These are phyloP conservation scores for Chinchilla lanigera DNA, from an alignment of 2,113 vertebrate species.

Conservation along the genomic window DNA sequence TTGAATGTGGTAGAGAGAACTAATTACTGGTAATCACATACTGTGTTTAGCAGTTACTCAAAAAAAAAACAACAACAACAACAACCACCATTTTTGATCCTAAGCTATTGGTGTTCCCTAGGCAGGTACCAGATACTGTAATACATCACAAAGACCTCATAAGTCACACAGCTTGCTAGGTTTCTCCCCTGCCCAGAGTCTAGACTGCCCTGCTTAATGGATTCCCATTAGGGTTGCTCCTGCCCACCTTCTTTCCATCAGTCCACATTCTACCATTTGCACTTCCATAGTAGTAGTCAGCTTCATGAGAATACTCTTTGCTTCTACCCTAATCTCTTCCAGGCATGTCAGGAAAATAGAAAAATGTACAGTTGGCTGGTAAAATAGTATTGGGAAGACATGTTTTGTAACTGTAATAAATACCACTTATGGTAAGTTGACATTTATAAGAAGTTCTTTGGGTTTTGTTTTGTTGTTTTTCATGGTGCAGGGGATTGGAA, in stretches of 20 bases:
- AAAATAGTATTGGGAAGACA: neutral
- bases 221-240: slow-evolving; percentile 59
- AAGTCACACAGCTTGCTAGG: slow-evolving; percentile 60
- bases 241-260: slow-evolving; percentile 41
- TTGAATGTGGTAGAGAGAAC: neutral
- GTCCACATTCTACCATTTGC: neutral
- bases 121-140: neutral
- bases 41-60: neutral
- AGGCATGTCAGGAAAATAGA: slow-evolving; percentile 57
- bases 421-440: neutral
- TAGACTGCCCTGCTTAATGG: neutral
- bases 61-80: neutral
- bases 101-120: neutral
- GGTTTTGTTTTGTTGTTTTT: neutral
- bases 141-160: slow-evolving; percentile 71
- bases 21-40: neutral
- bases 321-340: slow-evolving; percentile 43
- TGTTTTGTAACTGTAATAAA: slow-evolving; percentile 28
- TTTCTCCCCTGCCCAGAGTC: neutral
- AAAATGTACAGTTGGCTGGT: neutral
- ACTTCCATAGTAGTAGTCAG: neutral
- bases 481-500: neutral
- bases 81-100: neutral
- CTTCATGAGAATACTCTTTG: slow-evolving; percentile 24
- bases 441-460: neutral